Percentiles rank a stretch among this genome's conserved stretches.
Evolutionary conservation across 2,888 invertebrate genomes (phyloP).

Genomic region (Diploptera punctata): DNA sequence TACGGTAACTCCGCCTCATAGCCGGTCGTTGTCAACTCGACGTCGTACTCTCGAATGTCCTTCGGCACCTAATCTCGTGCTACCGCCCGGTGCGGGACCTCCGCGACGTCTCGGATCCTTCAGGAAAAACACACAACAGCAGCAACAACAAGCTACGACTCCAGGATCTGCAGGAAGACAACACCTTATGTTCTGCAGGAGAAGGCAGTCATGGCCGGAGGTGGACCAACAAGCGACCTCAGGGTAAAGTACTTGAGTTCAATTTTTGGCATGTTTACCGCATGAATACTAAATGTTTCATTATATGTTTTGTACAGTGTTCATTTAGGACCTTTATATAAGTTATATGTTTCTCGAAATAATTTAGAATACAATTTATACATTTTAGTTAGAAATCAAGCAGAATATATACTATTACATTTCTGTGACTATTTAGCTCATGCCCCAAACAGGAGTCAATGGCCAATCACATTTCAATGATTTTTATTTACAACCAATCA

Average conservation of each 20-base stretch:
- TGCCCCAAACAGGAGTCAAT: too few relatives aligned
- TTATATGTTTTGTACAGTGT: too few relatives aligned
- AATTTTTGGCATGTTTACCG: too few relatives aligned
- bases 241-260: constrained; percentile 73
- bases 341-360: too few relatives aligned
- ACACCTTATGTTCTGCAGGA: constrained; percentile 76
- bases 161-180: constrained; percentile 55
- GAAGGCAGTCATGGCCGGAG: constrained; percentile 84
- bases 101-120: constrained; percentile 60
- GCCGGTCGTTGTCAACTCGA: constrained; percentile 50
- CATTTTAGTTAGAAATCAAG: too few relatives aligned
- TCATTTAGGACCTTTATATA: too few relatives aligned
- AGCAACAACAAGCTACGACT: constrained; percentile 56
- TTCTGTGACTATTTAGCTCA: too few relatives aligned
- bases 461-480: too few relatives aligned
- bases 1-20: constrained; percentile 56
- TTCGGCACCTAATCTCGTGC: constrained; percentile 51
- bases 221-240: constrained; percentile 83
- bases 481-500: too few relatives aligned
- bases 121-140: constrained; percentile 50
- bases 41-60: constrained; percentile 70
- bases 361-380: too few relatives aligned
- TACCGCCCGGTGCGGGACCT: constrained; percentile 50
- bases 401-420: too few relatives aligned
- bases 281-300: too few relatives aligned